Evolutionary conservation across 2,888 invertebrate genomes (phyloP), one percentile per base, ranked within the genome.

Genomic region (Terebella lapidaria): DNA sequence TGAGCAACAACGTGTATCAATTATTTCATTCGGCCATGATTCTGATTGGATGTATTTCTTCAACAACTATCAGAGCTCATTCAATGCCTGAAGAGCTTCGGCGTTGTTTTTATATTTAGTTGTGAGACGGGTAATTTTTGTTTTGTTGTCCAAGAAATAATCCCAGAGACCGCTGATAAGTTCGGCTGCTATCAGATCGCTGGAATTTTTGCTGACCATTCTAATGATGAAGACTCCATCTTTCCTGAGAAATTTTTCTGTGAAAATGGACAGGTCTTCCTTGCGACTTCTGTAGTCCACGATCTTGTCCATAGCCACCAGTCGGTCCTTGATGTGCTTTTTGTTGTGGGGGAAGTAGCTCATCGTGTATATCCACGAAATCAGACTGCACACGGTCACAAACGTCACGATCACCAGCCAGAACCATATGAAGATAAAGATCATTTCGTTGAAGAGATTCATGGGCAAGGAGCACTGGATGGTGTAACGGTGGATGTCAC

Each of bases 401-500:
- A 52, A 22, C 28, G 58, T 53, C 28, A 60, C 55, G 26, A 59
- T 55, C 2, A 55, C 57, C 22, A 78, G 66, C 78, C 78, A 78
- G 35, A 64, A 61, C 63, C 63, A 65, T 18, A 65, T 51, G 57
- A 65, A 65, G 22, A 61, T 61, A 47, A 62, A 65, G 30, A 65
- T 56, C 27, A 64, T 65, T 56, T 65, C 65, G 29, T 64, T 59
- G 46, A 58, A 58, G 79, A 63, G 76, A n/a, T n/a, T n/a, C n/a
- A n/a, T n/a, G n/a, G n/a, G n/a, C n/a, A n/a, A n/a, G n/a, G n/a
- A n/a, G n/a, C 78, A 78, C 5, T 72, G 70, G 2, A 70, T 67
- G 1, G 69, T 66, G 60, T 66, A 59, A 3, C 77, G 64, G 57
- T 79, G 79, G 4, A 78, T 70, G 61, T 79, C 78, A 3, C 58